phyloP scores from a whole-genome alignment of 1,140 invertebrate genomes.

The Eumaeus atala region DNA sequence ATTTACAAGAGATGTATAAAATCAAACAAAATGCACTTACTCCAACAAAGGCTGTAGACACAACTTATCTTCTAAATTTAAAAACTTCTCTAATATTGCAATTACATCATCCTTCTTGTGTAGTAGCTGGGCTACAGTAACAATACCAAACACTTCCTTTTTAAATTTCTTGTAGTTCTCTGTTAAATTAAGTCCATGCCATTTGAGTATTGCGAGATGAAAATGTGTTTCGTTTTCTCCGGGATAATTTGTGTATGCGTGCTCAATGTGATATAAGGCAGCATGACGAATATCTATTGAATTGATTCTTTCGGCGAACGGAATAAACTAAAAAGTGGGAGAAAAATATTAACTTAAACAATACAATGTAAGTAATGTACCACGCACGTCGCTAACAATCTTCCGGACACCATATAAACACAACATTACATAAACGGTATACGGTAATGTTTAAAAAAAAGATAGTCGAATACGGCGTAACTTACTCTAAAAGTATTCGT shows the following conservation, averaged over 20 bases:
- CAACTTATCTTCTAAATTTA: slow-evolving; percentile 80
- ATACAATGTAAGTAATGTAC: neutral
- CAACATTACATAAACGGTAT: neutral
- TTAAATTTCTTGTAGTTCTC: slow-evolving; percentile 86
- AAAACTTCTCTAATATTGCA: slow-evolving; percentile 80
- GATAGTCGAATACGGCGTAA: slow-evolving; percentile 13
- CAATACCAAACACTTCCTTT: slow-evolving; percentile 81
- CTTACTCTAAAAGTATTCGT: slow-evolving; percentile 87
- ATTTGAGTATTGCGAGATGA: slow-evolving; percentile 87
- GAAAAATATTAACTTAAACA: neutral
- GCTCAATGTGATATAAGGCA: slow-evolving; percentile 77
- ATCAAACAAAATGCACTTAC: slow-evolving; percentile 74
- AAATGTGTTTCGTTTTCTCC: slow-evolving; percentile 86
- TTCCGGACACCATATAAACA: neutral
- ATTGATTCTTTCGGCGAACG: slow-evolving; percentile 88
- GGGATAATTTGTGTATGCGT: slow-evolving; percentile 79
- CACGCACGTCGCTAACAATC: neutral
- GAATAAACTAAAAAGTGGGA: slow-evolving; percentile 83
- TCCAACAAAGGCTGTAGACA: slow-evolving; percentile 88
- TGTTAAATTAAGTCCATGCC: slow-evolving; percentile 89
- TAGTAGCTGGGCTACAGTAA: slow-evolving; percentile 87
- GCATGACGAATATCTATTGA: slow-evolving; percentile 89
- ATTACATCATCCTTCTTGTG: slow-evolving; percentile 86
- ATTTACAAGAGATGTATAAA: neutral
- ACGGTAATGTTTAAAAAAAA: neutral